Base-by-base conservation (phyloP, 2,113 vertebrate species). In the Aphyosemion australe region DNA sequence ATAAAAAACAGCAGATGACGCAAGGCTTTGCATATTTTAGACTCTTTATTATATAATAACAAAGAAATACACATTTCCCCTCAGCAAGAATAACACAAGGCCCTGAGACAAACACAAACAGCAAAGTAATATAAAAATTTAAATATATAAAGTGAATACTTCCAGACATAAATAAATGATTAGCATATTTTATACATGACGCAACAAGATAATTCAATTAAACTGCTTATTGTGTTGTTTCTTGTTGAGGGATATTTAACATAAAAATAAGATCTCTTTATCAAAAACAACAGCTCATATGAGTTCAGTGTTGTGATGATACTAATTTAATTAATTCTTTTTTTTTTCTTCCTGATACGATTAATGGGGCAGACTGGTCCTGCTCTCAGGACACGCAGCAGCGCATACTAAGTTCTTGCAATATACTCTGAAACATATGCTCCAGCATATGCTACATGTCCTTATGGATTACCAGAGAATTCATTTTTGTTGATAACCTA, bases 401-500 rank as follows among this genome's bases (percentile, higher is more conserved):
- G n/a, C 49, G 70, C 55, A 61, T 64, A 74, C 63, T 59, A 72
- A 80, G 67, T 41, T 63, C 19, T 63, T 70, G 15, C 54, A 59
- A 70, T 79, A 46, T 74, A 78, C 75, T 79, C 52, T 41, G 41
- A 74, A 81, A 81, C 89, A 88, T 88, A 86, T 90, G 83, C 65
- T 65, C 15, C 47, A 75, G 45, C 83, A 76, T 88, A 87, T 88
- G 83, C 66, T 74, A 39, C 49, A 66, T 51, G 66, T 83, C 72
- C 71, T 77, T 72, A 50, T 69, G 48, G 52, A 61, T 12, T 42
- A 61, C 77, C 70, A 52, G 77, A 87, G 82, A 83, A 75, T 76
- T 74, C 78, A 86, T 85, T 78, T 72, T 72, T 76, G 58, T 60
- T 63, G 46, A 74, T 74, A 84, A 78, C 61, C 69, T 71, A 72